Evolutionary conservation across 2,888 invertebrate species (phyloP), one percentile per base, ranked within the genome.

Genomic region (Seira musarum): DNA sequence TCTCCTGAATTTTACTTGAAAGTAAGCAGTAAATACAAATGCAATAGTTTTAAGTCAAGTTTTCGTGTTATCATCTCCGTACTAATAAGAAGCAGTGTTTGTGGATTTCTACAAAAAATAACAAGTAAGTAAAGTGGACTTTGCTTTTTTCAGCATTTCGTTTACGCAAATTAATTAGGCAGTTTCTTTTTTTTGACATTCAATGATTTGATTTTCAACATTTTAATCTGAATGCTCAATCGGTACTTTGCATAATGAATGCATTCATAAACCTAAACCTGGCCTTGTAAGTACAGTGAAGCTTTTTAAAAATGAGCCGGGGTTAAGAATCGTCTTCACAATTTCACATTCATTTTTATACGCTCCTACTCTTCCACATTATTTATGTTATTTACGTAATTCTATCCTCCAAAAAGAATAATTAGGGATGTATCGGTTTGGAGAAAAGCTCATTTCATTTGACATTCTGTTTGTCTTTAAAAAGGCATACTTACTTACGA

Each of bases 61-160:
- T 60, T n/a, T 21, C 21, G 60, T 60, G 60, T 60, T 60, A 60
- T 60, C 60, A n/a, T 60, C 60, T 60, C 2, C 60, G 13, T 21
- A 13, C 2, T 3, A 60, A 19, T 5, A 60, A 60, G 21, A n/a
- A n/a, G 15, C 15, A 3, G 19, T 60, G 2, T 21, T 6, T 60
- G 60, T 60, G 60, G 60, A 60, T 60, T 60, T 21, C 15, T 49
- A 60, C 60, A 60, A 13, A 60, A n/a, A n/a, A n/a, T n/a, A n/a
- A 60, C 60, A 60, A 60, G 60, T 60, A 60, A 60, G n/a, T n/a
- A n/a, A n/a, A n/a, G 60, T 60, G 22, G 22, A 60, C 60, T 60
- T 21, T 49, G 49, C 49, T n/a, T n/a, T n/a, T 2, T 22, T n/a
- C n/a, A n/a, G 60, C 19, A 60, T 60, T 21, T 60, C 21, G 6